Conservation (phyloP, 2,797 vertebrate species). For the Pangasius djambal region DNA sequence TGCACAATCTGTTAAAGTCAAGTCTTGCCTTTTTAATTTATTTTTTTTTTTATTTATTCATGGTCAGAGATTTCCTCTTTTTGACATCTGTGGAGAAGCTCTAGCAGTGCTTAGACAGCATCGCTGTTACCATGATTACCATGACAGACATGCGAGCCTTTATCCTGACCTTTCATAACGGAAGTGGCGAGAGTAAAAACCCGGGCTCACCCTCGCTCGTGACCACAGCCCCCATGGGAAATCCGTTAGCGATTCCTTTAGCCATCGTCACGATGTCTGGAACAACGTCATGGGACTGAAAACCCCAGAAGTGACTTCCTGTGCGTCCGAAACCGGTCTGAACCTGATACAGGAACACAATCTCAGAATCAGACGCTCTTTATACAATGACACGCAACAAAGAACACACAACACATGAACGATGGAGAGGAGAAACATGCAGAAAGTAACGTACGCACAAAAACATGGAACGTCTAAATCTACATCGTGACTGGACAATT, state of each 20-base stretch:
- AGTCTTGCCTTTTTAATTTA: not conserved
- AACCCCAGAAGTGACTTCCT: conserved; percentile 95
- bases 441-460: not conserved
- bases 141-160: not conserved
- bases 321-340: conserved; percentile 94
- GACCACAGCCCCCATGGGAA: conserved; percentile 93
- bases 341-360: conserved; percentile 74
- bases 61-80: not conserved
- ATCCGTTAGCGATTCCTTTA: conserved; percentile 95
- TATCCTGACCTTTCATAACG: not conserved
- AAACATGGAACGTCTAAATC: not conserved
- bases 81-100: too few relatives aligned
- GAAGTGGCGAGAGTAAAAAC: not conserved
- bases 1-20: not conserved
- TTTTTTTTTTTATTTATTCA: not conserved
- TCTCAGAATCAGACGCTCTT: not conserved
- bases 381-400: not conserved
- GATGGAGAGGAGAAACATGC: not conserved
- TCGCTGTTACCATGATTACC: not conserved
- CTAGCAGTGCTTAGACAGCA: not conserved
- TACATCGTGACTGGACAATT: not conserved
- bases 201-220: conserved; percentile 82
- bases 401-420: not conserved
- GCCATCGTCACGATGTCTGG: conserved; percentile 96
- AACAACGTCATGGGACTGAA: conserved; percentile 84